Evolutionary conservation across 2,888 invertebrate genomes (phyloP).

Genomic region (Mythimna pallens): DNA sequence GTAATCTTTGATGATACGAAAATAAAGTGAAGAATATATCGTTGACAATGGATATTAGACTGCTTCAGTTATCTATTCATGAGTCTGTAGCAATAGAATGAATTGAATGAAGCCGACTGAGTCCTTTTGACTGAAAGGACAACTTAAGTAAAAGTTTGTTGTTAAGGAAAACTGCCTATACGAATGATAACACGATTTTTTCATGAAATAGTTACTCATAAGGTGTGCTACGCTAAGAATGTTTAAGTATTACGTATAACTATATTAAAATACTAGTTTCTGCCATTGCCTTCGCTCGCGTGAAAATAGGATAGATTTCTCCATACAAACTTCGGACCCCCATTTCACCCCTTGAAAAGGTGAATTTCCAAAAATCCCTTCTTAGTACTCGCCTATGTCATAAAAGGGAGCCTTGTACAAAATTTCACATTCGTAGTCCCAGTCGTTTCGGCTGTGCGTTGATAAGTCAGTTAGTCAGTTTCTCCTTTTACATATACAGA

Average conservation of each 20-base stretch:
- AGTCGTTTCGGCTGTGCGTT: no score
- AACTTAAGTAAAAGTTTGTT: neutral
- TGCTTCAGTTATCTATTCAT: slow-evolving; percentile 13
- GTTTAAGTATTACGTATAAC: neutral
- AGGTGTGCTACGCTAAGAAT: neutral
- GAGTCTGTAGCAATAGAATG: slow-evolving; percentile 12
- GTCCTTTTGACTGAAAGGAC: slow-evolving; percentile 6
- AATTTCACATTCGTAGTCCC: no score
- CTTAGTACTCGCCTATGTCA: no score
- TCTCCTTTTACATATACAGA: no score
- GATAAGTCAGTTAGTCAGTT: no score
- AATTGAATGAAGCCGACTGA: slow-evolving; percentile 15
- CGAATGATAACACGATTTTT: neutral
- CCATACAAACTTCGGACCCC: no score
- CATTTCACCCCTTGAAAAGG: no score
- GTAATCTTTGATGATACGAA: slow-evolving; percentile 14
- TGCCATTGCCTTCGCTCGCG: no score
- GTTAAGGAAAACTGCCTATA: slow-evolving; percentile 17
- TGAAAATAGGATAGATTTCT: no score
- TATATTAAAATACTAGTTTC: no score
- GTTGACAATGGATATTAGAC: slow-evolving; percentile 9
- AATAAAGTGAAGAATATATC: slow-evolving; percentile 15
- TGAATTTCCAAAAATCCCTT: no score
- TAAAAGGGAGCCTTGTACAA: no score
- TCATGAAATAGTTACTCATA: neutral